phyloP scores from a whole-genome alignment of 2,888 invertebrate species.

The Heliconius ismenius region DNA sequence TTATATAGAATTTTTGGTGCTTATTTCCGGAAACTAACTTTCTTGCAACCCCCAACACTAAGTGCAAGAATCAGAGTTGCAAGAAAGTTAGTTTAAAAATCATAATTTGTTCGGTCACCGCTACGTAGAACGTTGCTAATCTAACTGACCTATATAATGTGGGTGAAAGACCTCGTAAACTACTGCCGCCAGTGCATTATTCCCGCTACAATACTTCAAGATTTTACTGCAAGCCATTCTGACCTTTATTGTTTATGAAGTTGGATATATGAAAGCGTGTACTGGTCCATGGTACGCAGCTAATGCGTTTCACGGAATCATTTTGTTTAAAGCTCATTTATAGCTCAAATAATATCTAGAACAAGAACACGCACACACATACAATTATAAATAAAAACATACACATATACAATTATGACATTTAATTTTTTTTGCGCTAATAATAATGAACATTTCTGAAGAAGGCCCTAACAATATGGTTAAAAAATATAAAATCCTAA shows the following conservation, averaged over 20 bases:
- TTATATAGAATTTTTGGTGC: background rate
- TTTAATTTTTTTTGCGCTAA: conserved; percentile 41
- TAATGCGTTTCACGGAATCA: conserved; percentile 66
- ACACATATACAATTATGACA: background rate
- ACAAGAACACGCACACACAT: conserved; percentile 50
- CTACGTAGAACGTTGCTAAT: conserved; percentile 70
- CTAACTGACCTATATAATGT: conserved; percentile 79
- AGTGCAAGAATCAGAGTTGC: conserved; percentile 14
- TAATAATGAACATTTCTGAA: background rate
- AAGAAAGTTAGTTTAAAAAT: conserved; percentile 39
- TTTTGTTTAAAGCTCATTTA: conserved; percentile 68
- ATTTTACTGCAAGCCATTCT: conserved; percentile 56
- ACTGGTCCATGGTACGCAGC: conserved; percentile 37
- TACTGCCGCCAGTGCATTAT: conserved; percentile 74
- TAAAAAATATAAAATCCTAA: background rate
- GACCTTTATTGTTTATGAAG: conserved; percentile 54
- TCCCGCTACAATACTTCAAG: conserved; percentile 70
- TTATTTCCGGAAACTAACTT: background rate
- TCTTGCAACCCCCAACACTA: background rate
- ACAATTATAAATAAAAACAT: conserved; percentile 44
- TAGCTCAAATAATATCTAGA: conserved; percentile 68
- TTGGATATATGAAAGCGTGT: conserved; percentile 57
- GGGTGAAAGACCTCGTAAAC: conserved; percentile 82
- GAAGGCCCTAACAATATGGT: too few relatives aligned
- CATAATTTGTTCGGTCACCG: conserved; percentile 42